Evolutionary conservation across 2,888 invertebrate genomes (phyloP).

Genomic region (Leptinotarsa peninsularis): DNA sequence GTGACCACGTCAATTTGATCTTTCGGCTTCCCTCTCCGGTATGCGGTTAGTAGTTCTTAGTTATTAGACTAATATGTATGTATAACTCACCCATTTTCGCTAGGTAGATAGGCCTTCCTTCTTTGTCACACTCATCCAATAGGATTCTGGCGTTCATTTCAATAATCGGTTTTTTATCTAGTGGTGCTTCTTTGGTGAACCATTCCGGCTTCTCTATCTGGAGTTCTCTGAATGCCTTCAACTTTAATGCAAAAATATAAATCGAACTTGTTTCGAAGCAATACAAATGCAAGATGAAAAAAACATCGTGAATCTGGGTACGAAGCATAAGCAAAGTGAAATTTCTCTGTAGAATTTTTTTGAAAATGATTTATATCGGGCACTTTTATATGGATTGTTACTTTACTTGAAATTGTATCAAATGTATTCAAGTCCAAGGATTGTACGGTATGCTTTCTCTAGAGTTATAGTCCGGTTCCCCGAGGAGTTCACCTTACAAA

Average conservation of each 20-base stretch:
- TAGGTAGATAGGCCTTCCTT: conserved; percentile 61
- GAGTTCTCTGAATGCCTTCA: conserved; percentile 58
- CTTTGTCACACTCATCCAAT: conserved; percentile 59
- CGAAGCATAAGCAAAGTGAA: too few species aligned
- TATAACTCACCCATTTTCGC: conserved; percentile 32
- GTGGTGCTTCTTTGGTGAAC: conserved; percentile 58
- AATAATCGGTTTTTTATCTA: conserved; percentile 54
- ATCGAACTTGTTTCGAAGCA: neutral
- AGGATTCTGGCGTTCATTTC: conserved; percentile 59
- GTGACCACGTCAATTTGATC: too few species aligned
- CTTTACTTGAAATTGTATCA: too few species aligned
- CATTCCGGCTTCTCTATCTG: conserved; percentile 61
- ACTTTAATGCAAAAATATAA: conserved; percentile 47
- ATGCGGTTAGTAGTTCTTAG: too few species aligned
- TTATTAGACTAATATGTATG: neutral
- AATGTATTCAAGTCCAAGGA: too few species aligned
- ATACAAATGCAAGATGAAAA: neutral
- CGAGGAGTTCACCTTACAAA: too few species aligned
- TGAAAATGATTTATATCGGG: too few species aligned
- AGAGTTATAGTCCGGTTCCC: too few species aligned
- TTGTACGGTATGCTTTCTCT: too few species aligned
- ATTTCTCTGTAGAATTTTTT: too few species aligned
- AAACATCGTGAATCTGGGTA: neutral
- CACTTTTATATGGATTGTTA: too few species aligned
- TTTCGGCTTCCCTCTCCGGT: too few species aligned